Conservation (phyloP, 2,888 invertebrate genomes). For the Netelia virgata region DNA sequence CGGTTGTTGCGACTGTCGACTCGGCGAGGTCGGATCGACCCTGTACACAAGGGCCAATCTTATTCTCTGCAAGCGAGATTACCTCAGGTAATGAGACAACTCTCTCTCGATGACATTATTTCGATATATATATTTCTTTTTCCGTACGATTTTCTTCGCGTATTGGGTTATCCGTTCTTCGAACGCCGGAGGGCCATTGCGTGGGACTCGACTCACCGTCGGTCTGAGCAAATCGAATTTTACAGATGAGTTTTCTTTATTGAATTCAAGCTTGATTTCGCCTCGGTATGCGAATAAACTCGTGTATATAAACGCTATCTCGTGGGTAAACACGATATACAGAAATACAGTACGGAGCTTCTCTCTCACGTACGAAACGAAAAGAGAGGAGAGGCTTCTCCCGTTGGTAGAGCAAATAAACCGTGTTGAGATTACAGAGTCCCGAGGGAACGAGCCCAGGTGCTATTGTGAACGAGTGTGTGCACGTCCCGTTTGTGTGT, state of each 20-base stretch:
- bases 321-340: slow-evolving; percentile 22
- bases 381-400: slow-evolving; percentile 41
- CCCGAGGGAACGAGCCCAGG: slow-evolving; percentile 82
- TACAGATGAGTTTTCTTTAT: slow-evolving; percentile 84
- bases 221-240: slow-evolving; percentile 81
- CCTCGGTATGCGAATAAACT: slow-evolving; percentile 73
- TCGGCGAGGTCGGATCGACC: slow-evolving; percentile 97
- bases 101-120: neutral
- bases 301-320: slow-evolving; percentile 30
- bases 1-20: slow-evolving; percentile 95
- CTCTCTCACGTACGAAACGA: slow-evolving; percentile 14
- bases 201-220: neutral
- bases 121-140: neutral
- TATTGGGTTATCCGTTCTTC: slow-evolving; percentile 10
- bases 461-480: slow-evolving; percentile 74
- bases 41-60: slow-evolving; percentile 96
- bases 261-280: slow-evolving; percentile 78
- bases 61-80: slow-evolving; percentile 96
- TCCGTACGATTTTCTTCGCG: neutral
- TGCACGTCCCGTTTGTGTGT: slow-evolving; percentile 64
- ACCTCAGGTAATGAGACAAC: slow-evolving; percentile 90
- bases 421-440: slow-evolving; percentile 83
- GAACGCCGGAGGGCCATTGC: slow-evolving; percentile 12
- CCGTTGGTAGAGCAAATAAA: slow-evolving; percentile 80
- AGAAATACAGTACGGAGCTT: slow-evolving; percentile 6